Evolutionary conservation across 1,140 invertebrate genomes (phyloP), one percentile per base, ranked within the genome.

Genomic region (Drosophila gunungcola): DNA sequence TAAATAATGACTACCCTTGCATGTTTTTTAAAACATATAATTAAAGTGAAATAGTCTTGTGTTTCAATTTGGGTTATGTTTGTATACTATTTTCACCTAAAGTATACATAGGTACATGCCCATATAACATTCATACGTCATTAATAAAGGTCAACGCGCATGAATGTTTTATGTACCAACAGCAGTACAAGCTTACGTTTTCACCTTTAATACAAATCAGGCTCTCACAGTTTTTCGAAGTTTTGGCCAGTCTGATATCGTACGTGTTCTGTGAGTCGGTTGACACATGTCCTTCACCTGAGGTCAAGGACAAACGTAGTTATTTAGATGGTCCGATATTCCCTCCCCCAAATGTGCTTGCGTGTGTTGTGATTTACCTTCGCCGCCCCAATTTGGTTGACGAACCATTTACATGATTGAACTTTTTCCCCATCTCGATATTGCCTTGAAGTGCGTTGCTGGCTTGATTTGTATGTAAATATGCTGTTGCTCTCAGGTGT

Each of bases 351-450:
- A 43, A 38, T 12, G 29, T 16, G 46, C 21, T 13, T 55, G 16
- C 53, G 48, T 75, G 72, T 75, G 61, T 36, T 39, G 51, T 54
- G 49, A 74, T 63, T 73, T 73, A 57, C 45, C 63, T 36, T 27
- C n/a, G 29, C 27, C 61, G 32, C 38, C 41, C 25, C 41, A 39
- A 43, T 52, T 34, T 13, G 39, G 32, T 51, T 75, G 52, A 64
- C 69, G 48, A 41, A 43, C 58, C 73, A 74, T 75, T 75, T 75
- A 75, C 72, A 58, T 75, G 39, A 75, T 75, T 75, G 53, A 57
- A 75, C 70, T 65, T 75, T 51, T 46, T 42, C 13, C 34, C 41
- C 27, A 4, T 9, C 21, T 54, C 21, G 21, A 27, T n/a, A 9
- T 34, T 36, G 41, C 51, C 29, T 12, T 21, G 63, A 43, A 42